phyloP scores from a whole-genome alignment of 2,797 vertebrate species.

The Lutjanus campechanus region DNA sequence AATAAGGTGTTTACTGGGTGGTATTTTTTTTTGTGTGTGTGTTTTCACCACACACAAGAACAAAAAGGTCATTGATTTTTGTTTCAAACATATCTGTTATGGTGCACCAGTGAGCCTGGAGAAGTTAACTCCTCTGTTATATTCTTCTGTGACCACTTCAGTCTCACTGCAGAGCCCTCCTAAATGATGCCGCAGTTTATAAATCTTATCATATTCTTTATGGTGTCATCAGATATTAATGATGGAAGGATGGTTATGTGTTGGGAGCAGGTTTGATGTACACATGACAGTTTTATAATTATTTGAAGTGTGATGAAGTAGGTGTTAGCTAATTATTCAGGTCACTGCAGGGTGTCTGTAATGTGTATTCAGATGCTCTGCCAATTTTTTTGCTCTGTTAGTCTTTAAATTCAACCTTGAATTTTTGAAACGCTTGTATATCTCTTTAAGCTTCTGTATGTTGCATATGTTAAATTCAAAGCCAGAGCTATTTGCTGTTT shows the following conservation, averaged over 20 bases:
- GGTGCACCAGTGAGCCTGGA: slow-evolving; percentile 13
- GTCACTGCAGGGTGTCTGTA: slow-evolving; percentile 15
- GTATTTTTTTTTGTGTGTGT: slow-evolving; percentile 8
- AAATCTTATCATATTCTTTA: slow-evolving; percentile 12
- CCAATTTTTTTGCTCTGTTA: slow-evolving; percentile 3
- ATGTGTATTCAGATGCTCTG: slow-evolving; percentile 4
- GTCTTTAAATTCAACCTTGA: slow-evolving; percentile 7
- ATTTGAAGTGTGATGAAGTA: slow-evolving; percentile 43
- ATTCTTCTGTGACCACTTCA: slow-evolving; percentile 13
- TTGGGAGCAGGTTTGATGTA: slow-evolving; percentile 18
- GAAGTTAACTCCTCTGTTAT: not conserved
- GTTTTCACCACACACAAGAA: slow-evolving; percentile 9
- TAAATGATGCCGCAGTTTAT: not conserved
- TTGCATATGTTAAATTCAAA: slow-evolving; percentile 12
- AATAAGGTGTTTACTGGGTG: slow-evolving; percentile 41
- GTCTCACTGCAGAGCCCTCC: slow-evolving; percentile 2
- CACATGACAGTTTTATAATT: slow-evolving; percentile 32
- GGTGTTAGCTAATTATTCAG: slow-evolving; percentile 41
- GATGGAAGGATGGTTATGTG: slow-evolving; percentile 1
- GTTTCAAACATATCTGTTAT: slow-evolving; percentile 19
- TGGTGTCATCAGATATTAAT: slow-evolving; percentile 25
- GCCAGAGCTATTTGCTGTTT: not conserved
- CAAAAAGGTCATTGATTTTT: slow-evolving; percentile 32
- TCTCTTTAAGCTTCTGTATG: not conserved
- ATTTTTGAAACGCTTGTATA: not conserved